Evolutionary conservation across 2,113 vertebrate genomes (phyloP).

Genomic region (Cephalophus harveyi): DNA sequence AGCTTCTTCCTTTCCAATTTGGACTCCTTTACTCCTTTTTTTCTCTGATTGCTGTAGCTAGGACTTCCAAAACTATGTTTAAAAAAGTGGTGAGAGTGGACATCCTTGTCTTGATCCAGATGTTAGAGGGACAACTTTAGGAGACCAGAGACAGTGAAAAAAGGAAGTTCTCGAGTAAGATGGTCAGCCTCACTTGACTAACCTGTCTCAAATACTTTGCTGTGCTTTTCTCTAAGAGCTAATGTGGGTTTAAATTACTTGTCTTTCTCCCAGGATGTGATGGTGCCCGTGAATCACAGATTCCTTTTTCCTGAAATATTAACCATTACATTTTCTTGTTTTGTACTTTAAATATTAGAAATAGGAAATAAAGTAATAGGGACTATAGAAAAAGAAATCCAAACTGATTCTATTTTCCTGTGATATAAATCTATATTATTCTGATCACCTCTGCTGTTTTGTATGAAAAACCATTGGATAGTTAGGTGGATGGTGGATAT

Average conservation of each 20-base stretch:
- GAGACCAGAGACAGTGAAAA: not conserved
- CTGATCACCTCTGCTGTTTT: slow-evolving; percentile 16
- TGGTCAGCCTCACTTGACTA: not conserved
- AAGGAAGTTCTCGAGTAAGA: not conserved
- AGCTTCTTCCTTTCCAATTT: not conserved
- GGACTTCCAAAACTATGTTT: not conserved
- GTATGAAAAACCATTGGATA: slow-evolving; percentile 26
- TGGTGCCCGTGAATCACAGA: not conserved
- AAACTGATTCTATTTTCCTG: not conserved
- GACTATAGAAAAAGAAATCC: not conserved
- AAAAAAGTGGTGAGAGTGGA: not conserved
- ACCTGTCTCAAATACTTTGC: not conserved
- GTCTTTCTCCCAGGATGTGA: not conserved
- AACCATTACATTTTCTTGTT: slow-evolving; percentile 8
- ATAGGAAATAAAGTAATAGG: not conserved
- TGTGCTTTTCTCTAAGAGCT: not conserved
- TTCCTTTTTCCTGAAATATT: not conserved
- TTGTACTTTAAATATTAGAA: not conserved
- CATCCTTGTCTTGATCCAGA: not conserved
- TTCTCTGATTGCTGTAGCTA: not conserved
- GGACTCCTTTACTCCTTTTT: not conserved
- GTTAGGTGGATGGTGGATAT: not conserved
- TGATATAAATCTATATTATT: not conserved
- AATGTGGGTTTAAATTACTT: not conserved
- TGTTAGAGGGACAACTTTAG: not conserved